Evolutionary conservation across 2,113 vertebrate species (phyloP).

Genomic region (Solenodon paradoxus): DNA sequence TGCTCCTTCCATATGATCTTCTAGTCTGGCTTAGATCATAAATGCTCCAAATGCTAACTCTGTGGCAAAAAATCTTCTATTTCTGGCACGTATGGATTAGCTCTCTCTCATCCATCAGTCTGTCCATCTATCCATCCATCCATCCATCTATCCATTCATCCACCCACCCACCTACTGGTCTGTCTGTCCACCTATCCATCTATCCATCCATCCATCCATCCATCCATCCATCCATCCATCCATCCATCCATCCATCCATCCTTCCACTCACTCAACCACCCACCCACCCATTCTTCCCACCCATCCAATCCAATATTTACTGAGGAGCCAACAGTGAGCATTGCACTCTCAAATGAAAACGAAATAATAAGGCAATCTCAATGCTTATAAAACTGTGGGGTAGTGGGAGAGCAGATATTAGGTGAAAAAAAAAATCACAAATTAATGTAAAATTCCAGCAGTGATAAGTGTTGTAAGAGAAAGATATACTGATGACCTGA

Average conservation of each 20-base stretch:
- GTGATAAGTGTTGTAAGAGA: background rate
- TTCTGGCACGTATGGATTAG: background rate
- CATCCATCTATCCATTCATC: background rate
- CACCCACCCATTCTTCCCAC: background rate
- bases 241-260: background rate
- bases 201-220: background rate
- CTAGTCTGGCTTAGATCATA: background rate
- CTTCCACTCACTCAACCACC: background rate
- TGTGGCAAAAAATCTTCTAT: background rate
- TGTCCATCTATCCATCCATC: background rate
- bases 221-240: background rate
- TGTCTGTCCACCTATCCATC: too few relatives aligned
- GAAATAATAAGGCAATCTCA: background rate
- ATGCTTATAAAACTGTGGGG: background rate
- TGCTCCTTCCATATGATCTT: background rate
- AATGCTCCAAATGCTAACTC: background rate
- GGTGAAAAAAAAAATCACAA: background rate
- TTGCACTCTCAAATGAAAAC: background rate
- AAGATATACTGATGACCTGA: background rate
- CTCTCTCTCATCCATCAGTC: background rate
- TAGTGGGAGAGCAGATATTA: background rate
- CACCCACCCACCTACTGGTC: too few relatives aligned
- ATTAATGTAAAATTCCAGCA: background rate
- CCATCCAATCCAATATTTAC: background rate
- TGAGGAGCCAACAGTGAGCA: background rate